Evolutionary conservation across 2,113 vertebrate species (phyloP).

Genomic region (Perca schrenkii): DNA sequence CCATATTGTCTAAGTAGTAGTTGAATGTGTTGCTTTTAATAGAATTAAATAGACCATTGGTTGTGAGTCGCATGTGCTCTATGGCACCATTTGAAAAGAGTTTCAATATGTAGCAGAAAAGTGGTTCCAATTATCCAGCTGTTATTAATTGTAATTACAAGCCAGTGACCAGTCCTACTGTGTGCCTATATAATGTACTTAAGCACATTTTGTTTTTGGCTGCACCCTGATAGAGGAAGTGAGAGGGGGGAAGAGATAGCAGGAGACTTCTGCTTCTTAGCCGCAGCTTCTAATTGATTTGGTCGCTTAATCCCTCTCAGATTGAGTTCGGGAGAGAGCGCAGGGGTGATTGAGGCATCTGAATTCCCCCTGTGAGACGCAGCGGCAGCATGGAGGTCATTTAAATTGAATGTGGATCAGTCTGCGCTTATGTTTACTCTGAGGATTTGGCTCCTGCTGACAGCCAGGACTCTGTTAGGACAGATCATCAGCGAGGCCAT

Average conservation of each 20-base stretch:
- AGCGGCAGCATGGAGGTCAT: slow-evolving; percentile 70
- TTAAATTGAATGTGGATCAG: slow-evolving; percentile 76
- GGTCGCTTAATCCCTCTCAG: slow-evolving; percentile 79
- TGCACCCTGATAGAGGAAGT: slow-evolving; percentile 30
- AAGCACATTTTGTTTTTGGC: slow-evolving; percentile 62
- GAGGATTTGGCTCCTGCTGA: slow-evolving; percentile 66
- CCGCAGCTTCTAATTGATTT: slow-evolving; percentile 82
- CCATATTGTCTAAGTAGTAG: slow-evolving; percentile 30
- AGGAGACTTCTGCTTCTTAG: slow-evolving; percentile 67
- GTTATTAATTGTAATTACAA: slow-evolving; percentile 54
- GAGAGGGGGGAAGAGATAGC: slow-evolving; percentile 47
- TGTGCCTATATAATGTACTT: slow-evolving; percentile 36
- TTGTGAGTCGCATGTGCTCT: neutral
- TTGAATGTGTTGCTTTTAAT: slow-evolving; percentile 50
- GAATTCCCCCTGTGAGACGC: slow-evolving; percentile 66
- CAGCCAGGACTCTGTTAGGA: slow-evolving; percentile 59
- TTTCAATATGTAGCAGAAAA: neutral
- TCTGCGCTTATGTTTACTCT: slow-evolving; percentile 69
- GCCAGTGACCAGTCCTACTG: slow-evolving; percentile 38
- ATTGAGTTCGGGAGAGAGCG: slow-evolving; percentile 70
- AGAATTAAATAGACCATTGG: slow-evolving; percentile 55
- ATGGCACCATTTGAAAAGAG: slow-evolving; percentile 14
- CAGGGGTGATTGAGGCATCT: slow-evolving; percentile 74
- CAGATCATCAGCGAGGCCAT: slow-evolving; percentile 64
- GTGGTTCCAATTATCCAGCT: slow-evolving; percentile 39